Conservation (phyloP, 2,888 invertebrate species). For the Eilema depressum region DNA sequence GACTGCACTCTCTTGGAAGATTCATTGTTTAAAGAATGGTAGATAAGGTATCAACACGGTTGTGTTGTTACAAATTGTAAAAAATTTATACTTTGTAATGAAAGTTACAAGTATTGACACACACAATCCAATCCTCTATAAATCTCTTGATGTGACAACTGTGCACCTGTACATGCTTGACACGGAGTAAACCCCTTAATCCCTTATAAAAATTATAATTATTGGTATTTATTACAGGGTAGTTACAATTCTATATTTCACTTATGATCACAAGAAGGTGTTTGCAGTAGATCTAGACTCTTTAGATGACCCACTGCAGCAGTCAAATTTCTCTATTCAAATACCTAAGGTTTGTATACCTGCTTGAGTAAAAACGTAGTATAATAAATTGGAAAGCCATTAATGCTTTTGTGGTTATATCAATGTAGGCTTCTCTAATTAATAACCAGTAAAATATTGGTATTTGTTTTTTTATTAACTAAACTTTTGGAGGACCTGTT, state of each 20-base stretch:
- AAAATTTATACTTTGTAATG: not conserved
- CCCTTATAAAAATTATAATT: not conserved
- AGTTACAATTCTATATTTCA: constrained; percentile 74
- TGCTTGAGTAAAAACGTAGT: too few species aligned
- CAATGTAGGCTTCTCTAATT: not conserved
- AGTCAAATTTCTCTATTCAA: constrained; percentile 77
- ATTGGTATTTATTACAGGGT: constrained; percentile 61
- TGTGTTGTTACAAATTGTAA: too few species aligned
- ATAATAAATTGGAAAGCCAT: too few species aligned
- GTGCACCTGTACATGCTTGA: not conserved
- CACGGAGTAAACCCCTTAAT: not conserved
- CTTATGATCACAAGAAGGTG: constrained; percentile 75
- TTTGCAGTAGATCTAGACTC: constrained; percentile 76
- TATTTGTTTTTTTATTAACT: too few species aligned
- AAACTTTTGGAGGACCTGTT: too few species aligned
- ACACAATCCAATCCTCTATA: not conserved
- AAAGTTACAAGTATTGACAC: not conserved
- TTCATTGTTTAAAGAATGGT: not conserved
- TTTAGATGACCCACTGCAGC: constrained; percentile 81
- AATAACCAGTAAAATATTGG: too few species aligned
- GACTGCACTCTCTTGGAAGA: not conserved
- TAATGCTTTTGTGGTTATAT: too few species aligned
- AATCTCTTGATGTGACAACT: not conserved
- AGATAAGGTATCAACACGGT: not conserved
- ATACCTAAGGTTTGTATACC: constrained; percentile 69